phyloP scores from a whole-genome alignment of 1,140 invertebrate species.

The Drosophila seguyi region DNA sequence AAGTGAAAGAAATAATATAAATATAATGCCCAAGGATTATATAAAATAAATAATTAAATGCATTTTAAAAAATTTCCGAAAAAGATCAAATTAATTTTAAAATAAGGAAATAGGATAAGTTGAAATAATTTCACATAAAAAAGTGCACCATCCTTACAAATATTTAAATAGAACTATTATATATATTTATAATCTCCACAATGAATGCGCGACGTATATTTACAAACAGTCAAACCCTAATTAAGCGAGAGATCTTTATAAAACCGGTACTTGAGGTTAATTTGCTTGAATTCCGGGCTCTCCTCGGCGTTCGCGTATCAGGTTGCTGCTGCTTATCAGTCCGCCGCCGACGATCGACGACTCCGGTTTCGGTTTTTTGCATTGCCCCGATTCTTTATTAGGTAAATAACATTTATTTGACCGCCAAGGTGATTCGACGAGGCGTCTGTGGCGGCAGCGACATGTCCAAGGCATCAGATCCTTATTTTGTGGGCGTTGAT shows the following conservation, averaged over 20 bases:
- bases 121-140: background rate
- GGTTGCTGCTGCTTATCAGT: conserved; percentile 66
- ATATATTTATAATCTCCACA: background rate
- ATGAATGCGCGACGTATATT: background rate
- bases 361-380: conserved; percentile 46
- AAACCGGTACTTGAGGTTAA: conserved; percentile 38
- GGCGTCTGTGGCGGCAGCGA: conserved; percentile 17
- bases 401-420: conserved; percentile 75
- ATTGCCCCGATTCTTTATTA: conserved; percentile 5
- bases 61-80: background rate
- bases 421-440: conserved; percentile 48
- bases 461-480: conserved; percentile 22
- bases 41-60: background rate
- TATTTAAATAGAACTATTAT: background rate
- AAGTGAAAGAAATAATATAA: background rate
- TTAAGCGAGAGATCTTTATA: conserved; percentile 30
- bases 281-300: conserved; percentile 13
- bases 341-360: conserved; percentile 33
- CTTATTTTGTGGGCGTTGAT: conserved; percentile 95
- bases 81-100: too few species aligned
- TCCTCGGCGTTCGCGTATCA: conserved; percentile 28
- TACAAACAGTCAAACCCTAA: conserved; percentile 20
- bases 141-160: background rate
- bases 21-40: background rate
- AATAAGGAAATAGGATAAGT: background rate